Base-by-base conservation (phyloP, 1,140 invertebrate genomes). In the Penaeus indicus region DNA sequence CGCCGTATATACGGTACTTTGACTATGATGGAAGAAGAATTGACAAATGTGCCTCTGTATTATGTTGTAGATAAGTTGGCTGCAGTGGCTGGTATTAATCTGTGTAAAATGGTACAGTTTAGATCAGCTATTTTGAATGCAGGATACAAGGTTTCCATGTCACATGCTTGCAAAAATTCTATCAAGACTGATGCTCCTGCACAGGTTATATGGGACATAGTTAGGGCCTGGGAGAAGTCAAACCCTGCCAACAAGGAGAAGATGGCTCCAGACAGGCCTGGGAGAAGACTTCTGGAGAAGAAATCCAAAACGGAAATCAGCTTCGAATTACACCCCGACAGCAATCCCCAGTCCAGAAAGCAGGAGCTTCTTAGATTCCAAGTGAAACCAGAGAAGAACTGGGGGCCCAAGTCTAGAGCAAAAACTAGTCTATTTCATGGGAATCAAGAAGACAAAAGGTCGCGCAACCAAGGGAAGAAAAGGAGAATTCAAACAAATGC, bases 151-250 rank as follows among this genome's bases (percentile, higher is more conserved):
- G 98, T 99, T 7, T 99, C 98, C 0, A 95, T 95, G 90, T 98
- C 98, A 0, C 99, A 99, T 93, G 96, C 97, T 81, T 95, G 95
- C 80, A 96, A 96, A 91, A 95, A 95, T 89, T 98, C 97, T 0
- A 94, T 99, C 5, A 99, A 99, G 94, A 99, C 99, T 0, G 94
- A 98, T 93, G 98, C 99, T 0, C 97, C 99, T 0, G 93, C 95
- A 63, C 92, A 94, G 8, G 94, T 99, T 25, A 92, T 99, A 22
- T 99, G 98, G 99, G 98, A 98, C 93, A 95, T 99, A n/a, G 94
- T 99, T 84, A 94, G 96, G 90, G 94, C 94, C 47, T 98, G 97
- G 97, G 95, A 95, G 91, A 95, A 95, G 89, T 92, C 92, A 21
- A 94, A 96, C 91, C 96, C 96, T 2, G 93, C 95, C 80, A 67